phyloP scores from a whole-genome alignment of 1,140 invertebrate genomes.

The Drosophila repleta region DNA sequence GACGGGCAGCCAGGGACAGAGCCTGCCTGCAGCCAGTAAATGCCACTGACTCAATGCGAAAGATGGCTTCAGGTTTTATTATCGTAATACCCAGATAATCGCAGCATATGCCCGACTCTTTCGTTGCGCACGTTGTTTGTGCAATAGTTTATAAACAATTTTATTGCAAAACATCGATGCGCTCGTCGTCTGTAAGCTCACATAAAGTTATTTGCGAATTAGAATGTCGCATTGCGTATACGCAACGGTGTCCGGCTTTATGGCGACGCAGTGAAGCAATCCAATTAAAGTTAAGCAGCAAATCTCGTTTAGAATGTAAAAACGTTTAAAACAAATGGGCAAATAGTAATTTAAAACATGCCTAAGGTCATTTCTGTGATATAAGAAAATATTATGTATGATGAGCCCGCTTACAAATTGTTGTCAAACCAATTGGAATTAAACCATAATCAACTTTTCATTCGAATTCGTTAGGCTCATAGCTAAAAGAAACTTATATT shows the following conservation, averaged over 20 bases:
- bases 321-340: background rate
- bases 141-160: conserved; percentile 50
- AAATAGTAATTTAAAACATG: background rate
- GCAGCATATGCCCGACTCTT: conserved; percentile 38
- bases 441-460: background rate
- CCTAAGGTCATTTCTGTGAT: background rate
- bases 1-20: conserved; percentile 12
- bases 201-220: conserved; percentile 52
- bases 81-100: conserved; percentile 69
- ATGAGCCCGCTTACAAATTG: background rate
- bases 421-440: conserved; percentile 24
- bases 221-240: conserved; percentile 59
- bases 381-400: background rate
- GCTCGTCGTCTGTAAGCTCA: conserved; percentile 14
- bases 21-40: conserved; percentile 40
- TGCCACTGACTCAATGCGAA: conserved; percentile 50
- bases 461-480: conserved; percentile 31
- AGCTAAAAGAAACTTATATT: conserved; percentile 30
- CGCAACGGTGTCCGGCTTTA: conserved; percentile 10
- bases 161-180: conserved; percentile 60
- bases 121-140: conserved; percentile 17
- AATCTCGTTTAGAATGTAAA: conserved; percentile 31
- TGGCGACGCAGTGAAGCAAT: conserved; percentile 8
- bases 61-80: conserved; percentile 60
- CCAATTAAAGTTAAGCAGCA: conserved; percentile 1